Evolutionary conservation across 2,888 invertebrate species (phyloP).

Genomic region (Lithodes maja): DNA sequence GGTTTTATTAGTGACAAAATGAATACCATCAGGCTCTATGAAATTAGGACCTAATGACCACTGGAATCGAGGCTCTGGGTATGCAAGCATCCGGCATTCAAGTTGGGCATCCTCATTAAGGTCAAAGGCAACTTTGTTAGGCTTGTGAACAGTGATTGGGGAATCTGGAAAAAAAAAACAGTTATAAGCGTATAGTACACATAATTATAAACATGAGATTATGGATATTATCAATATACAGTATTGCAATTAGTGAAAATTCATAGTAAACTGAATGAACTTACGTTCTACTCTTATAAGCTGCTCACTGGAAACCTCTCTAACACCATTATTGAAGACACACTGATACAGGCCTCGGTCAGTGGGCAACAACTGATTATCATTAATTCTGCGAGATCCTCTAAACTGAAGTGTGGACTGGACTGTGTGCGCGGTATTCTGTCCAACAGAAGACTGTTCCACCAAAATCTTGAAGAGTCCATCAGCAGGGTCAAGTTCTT

Average conservation of each 20-base stretch:
- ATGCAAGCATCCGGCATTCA: slow-evolving; percentile 91
- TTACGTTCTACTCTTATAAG: slow-evolving; percentile 92
- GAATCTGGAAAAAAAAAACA: slow-evolving; percentile 79
- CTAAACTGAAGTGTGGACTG: slow-evolving; percentile 76
- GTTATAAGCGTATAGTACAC: neutral
- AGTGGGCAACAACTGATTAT: slow-evolving; percentile 76
- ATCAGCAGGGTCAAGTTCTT: slow-evolving; percentile 84
- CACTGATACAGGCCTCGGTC: slow-evolving; percentile 93
- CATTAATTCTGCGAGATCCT: slow-evolving; percentile 71
- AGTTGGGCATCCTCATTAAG: slow-evolving; percentile 89
- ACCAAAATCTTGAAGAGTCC: slow-evolving; percentile 88
- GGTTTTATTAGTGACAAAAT: slow-evolving; percentile 73
- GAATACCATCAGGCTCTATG: slow-evolving; percentile 84
- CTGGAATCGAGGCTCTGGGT: slow-evolving; percentile 93
- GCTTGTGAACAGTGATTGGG: slow-evolving; percentile 87
- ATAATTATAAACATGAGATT: neutral
- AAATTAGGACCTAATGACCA: slow-evolving; percentile 85
- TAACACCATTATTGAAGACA: slow-evolving; percentile 91
- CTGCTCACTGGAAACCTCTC: slow-evolving; percentile 90
- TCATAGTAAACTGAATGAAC: slow-evolving; percentile 73
- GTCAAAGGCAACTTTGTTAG: slow-evolving; percentile 84
- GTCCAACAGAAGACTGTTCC: slow-evolving; percentile 81
- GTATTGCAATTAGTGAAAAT: neutral
- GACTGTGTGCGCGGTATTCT: slow-evolving; percentile 87
- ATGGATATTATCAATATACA: neutral